These are phyloP conservation scores for Bombus soroeensis DNA, from an alignment of 1,140 invertebrate species.

Conservation along the genomic window DNA sequence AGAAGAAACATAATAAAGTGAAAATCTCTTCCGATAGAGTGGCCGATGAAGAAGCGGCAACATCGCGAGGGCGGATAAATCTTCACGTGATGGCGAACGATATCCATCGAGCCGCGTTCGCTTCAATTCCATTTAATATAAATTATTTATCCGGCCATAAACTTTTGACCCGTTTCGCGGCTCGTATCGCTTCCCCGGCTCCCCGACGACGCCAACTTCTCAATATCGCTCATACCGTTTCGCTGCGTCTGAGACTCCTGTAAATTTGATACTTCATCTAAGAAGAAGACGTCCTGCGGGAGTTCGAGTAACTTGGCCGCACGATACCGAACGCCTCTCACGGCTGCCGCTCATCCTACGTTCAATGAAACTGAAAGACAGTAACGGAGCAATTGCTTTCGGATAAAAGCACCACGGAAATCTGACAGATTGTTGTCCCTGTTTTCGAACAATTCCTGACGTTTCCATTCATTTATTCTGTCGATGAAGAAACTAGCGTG, in stretches of 20 bases:
- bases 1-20: constrained; percentile 30
- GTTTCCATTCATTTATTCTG: neutral
- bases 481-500: neutral
- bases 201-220: constrained; percentile 25
- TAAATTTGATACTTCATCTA: constrained; percentile 57
- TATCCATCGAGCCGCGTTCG: constrained; percentile 10
- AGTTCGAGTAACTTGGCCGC: constrained; percentile 21
- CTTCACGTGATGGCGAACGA: neutral
- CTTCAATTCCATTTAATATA: constrained; percentile 52
- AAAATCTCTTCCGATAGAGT: constrained; percentile 23
- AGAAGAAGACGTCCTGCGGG: constrained; percentile 32
- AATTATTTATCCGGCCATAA: constrained; percentile 51
- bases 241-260: constrained; percentile 22
- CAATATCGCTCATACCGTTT: constrained; percentile 27
- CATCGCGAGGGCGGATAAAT: constrained; percentile 19
- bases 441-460: neutral
- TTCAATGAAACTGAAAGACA: constrained; percentile 13
- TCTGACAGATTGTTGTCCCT: neutral
- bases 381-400: neutral
- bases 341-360: neutral
- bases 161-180: constrained; percentile 51
- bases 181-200: constrained; percentile 22
- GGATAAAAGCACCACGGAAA: neutral
- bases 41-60: neutral
- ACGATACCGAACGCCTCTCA: neutral